A percentile compares a stretch with the other conserved stretches of the same genome.
These are phyloP conservation scores for Drosophila tripunctata DNA, from an alignment of 2,888 invertebrate genomes.

Conservation along the genomic window DNA sequence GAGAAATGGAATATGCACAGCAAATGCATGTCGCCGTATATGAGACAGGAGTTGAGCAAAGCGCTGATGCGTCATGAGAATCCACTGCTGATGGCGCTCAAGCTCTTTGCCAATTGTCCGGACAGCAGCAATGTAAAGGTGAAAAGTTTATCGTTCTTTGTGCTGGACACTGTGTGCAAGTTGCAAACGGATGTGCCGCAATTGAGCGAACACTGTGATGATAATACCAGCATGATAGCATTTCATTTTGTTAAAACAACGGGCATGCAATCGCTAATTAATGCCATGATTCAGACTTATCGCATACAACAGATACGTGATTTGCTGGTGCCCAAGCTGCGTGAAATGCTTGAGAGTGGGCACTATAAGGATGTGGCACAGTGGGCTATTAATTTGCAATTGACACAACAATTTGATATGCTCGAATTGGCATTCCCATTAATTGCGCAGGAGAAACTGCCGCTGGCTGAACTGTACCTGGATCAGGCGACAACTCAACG, in stretches of 20 bases:
- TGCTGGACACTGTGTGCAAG: slow-evolving; percentile 87
- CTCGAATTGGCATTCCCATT: slow-evolving; percentile 91
- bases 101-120: slow-evolving; percentile 83
- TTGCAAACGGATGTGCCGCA: slow-evolving; percentile 84
- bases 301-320: slow-evolving; percentile 87
- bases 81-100: slow-evolving; percentile 81
- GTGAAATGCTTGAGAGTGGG: slow-evolving; percentile 86
- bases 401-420: slow-evolving; percentile 88
- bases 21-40: slow-evolving; percentile 69
- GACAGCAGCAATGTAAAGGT: slow-evolving; percentile 83
- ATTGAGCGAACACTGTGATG: slow-evolving; percentile 85
- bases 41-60: slow-evolving; percentile 52
- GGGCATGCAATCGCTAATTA: slow-evolving; percentile 87
- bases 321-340: slow-evolving; percentile 87
- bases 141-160: slow-evolving; percentile 82
- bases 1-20: slow-evolving; percentile 80
- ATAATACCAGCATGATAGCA: slow-evolving; percentile 88
- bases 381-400: slow-evolving; percentile 87
- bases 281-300: slow-evolving; percentile 87
- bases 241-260: slow-evolving; percentile 90
- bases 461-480: slow-evolving; percentile 91
- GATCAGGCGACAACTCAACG: slow-evolving; percentile 88
- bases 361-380: slow-evolving; percentile 91
- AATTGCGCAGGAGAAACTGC: slow-evolving; percentile 91
- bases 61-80: slow-evolving; percentile 53